Conservation (phyloP, 1,140 invertebrate species). For the Drosophila ercepeae region DNA sequence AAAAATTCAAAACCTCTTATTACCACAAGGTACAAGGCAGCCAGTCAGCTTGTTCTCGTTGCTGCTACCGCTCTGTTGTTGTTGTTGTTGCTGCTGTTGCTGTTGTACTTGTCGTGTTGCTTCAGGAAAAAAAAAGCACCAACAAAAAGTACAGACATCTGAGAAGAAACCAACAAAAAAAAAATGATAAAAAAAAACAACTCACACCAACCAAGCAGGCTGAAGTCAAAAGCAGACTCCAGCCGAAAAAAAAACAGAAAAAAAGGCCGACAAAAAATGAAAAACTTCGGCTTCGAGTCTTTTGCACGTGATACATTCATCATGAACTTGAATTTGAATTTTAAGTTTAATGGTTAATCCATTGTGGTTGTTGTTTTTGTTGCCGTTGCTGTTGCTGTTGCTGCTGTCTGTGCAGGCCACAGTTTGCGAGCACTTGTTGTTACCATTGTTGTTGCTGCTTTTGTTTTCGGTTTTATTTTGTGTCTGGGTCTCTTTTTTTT, state of each 20-base stretch:
- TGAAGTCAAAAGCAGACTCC: slow-evolving; percentile 40
- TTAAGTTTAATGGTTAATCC: slow-evolving; percentile 81
- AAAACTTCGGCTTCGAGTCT: slow-evolving; percentile 42
- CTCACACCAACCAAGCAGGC: slow-evolving; percentile 51
- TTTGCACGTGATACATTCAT: slow-evolving; percentile 83
- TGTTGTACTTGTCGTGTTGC: slow-evolving; percentile 42
- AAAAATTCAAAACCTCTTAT: slow-evolving; percentile 43
- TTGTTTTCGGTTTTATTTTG: slow-evolving; percentile 19
- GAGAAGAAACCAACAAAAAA: slow-evolving; percentile 20
- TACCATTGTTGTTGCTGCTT: slow-evolving; percentile 39
- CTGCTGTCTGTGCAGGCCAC: slow-evolving; percentile 40
- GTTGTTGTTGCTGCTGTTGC: slow-evolving; percentile 25
- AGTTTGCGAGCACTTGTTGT: slow-evolving; percentile 77
- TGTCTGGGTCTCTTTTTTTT: slow-evolving; percentile 14
- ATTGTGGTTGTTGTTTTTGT: slow-evolving; percentile 52
- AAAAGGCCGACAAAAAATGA: not conserved
- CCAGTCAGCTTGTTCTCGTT: slow-evolving; percentile 33
- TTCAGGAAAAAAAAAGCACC: slow-evolving; percentile 13
- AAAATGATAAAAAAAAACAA: slow-evolving; percentile 28
- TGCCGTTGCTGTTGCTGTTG: slow-evolving; percentile 30
- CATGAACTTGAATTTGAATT: slow-evolving; percentile 84
- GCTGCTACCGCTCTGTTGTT: slow-evolving; percentile 11
- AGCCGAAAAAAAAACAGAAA: slow-evolving; percentile 11
- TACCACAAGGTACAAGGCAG: slow-evolving; percentile 52
- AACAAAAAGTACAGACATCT: slow-evolving; percentile 52